Conservation (phyloP, 1,140 invertebrate species). For the Phymorhynchus buccinoides region DNA sequence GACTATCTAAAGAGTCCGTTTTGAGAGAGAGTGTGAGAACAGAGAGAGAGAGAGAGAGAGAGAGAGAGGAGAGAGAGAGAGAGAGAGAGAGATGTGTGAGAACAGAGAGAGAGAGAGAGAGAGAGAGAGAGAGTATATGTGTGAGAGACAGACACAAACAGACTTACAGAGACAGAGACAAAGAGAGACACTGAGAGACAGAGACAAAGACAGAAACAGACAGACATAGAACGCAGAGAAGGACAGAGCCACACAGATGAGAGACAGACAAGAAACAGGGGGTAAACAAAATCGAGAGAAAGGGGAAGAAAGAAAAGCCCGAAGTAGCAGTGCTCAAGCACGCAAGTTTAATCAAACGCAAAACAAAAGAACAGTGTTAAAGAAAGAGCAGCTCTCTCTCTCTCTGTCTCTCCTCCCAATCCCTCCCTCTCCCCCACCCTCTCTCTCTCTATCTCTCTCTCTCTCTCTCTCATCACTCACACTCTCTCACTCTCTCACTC, state of each 20-base stretch:
- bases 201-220: neutral
- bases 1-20: too few species aligned
- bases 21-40: too few species aligned
- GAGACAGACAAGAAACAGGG: neutral
- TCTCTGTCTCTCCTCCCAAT: too few species aligned
- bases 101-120: neutral
- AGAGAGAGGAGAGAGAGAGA: too few species aligned
- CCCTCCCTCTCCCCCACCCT: too few species aligned
- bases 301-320: neutral
- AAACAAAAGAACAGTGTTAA: neutral
- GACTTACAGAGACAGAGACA: neutral
- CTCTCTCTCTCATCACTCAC: too few species aligned
- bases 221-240: neutral
- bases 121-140: too few species aligned
- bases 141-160: neutral
- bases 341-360: neutral
- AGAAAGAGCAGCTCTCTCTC: too few species aligned
- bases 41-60: neutral
- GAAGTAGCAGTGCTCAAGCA: too few species aligned
- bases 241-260: neutral
- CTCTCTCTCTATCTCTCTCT: too few species aligned
- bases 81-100: too few species aligned
- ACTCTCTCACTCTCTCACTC: too few species aligned
- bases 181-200: slow-evolving; percentile 8
- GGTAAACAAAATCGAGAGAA: neutral